Conservation (phyloP, 2,797 vertebrate species). For the Sebastes itinus region DNA sequence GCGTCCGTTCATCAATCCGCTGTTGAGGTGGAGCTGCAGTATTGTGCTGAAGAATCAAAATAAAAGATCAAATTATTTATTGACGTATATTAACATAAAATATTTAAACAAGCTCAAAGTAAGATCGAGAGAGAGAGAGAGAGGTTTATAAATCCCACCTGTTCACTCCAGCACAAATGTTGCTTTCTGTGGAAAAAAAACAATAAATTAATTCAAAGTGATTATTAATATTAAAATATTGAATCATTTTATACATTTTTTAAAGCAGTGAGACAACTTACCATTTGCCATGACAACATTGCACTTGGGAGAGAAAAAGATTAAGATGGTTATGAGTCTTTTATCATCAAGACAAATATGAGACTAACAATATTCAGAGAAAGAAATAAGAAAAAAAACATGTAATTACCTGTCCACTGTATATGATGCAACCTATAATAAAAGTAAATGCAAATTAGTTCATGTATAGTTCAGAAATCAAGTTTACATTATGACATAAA, state of each 20-base stretch:
- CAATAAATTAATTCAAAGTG: background rate
- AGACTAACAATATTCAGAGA: background rate
- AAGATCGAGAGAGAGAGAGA: background rate
- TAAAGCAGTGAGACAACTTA: slow-evolving; percentile 30
- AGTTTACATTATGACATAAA: background rate
- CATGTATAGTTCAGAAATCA: background rate
- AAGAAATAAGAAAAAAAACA: background rate
- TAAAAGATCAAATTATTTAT: background rate
- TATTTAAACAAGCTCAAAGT: background rate
- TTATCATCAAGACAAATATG: background rate
- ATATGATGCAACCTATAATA: slow-evolving; percentile 70
- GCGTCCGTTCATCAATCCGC: background rate
- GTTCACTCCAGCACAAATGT: slow-evolving; percentile 66
- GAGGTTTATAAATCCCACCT: slow-evolving; percentile 59
- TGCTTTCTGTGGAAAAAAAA: slow-evolving; percentile 48
- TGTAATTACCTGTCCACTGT: slow-evolving; percentile 68
- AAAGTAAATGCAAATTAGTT: background rate
- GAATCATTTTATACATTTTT: background rate
- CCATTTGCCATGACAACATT: slow-evolving; percentile 56
- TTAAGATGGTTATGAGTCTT: background rate
- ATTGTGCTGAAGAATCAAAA: slow-evolving; percentile 39
- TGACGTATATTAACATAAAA: background rate
- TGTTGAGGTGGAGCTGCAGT: slow-evolving; percentile 56
- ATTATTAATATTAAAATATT: background rate
- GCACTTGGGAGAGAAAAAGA: slow-evolving; percentile 61